A percentile compares a stretch with the other conserved stretches of the same genome.
Conservation (phyloP, 2,888 invertebrate species). For the Stenichneumon culpator region DNA sequence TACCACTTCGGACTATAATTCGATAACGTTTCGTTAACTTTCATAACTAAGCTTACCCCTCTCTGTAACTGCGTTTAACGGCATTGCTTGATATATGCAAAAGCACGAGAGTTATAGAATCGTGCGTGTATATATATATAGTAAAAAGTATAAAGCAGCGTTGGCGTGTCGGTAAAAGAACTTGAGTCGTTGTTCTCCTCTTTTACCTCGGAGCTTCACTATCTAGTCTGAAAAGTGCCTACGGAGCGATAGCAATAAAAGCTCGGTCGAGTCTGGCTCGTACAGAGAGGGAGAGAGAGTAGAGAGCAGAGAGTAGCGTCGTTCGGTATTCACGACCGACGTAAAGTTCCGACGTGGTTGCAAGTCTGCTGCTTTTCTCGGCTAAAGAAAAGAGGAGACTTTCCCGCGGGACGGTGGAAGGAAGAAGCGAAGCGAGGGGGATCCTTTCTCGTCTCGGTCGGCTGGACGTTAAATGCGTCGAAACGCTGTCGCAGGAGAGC, state of each 20-base stretch:
- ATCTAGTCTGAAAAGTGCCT: slow-evolving; percentile 40
- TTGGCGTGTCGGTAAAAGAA: slow-evolving; percentile 11
- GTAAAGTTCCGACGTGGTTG: slow-evolving; percentile 46
- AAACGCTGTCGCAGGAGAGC: slow-evolving; percentile 18
- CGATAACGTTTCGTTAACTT: slow-evolving; percentile 1
- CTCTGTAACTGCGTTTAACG: background rate
- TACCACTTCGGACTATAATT: background rate
- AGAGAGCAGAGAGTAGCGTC: slow-evolving; percentile 20
- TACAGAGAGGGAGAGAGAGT: background rate
- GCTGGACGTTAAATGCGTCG: slow-evolving; percentile 57
- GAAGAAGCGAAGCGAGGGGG: slow-evolving; percentile 53
- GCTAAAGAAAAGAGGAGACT: slow-evolving; percentile 9
- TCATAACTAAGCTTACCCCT: background rate
- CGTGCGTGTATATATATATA: background rate
- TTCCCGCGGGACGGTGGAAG: slow-evolving; percentile 39
- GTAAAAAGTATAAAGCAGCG: slow-evolving; percentile 2
- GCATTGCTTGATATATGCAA: slow-evolving; percentile 5
- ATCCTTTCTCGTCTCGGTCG: slow-evolving; percentile 29
- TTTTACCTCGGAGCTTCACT: slow-evolving; percentile 25
- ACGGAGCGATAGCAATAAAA: slow-evolving; percentile 54
- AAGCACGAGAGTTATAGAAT: background rate
- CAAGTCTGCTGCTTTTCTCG: slow-evolving; percentile 28
- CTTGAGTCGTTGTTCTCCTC: slow-evolving; percentile 3
- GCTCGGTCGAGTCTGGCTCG: slow-evolving; percentile 30
- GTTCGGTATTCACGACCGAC: slow-evolving; percentile 55